Percentiles rank a stretch among this genome's conserved stretches.
Conservation (phyloP, 2,888 invertebrate species). For the Dusona sp. region DNA sequence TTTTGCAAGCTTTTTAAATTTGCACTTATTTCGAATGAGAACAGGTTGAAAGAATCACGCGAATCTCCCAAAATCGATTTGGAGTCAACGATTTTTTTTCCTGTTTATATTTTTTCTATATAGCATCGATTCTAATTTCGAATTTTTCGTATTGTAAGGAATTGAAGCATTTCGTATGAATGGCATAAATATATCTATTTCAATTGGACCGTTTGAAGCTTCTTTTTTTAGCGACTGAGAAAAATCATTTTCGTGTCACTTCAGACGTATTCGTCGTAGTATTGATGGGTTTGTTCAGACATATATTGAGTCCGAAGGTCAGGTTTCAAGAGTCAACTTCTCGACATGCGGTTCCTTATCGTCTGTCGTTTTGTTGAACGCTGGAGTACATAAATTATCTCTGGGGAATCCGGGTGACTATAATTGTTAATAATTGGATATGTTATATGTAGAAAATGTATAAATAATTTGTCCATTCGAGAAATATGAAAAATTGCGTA, state of each 20-base stretch:
- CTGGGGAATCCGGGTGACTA: neutral
- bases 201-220: neutral
- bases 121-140: neutral
- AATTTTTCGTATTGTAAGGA: too few relatives aligned
- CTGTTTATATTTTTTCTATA: neutral
- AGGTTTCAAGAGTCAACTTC: conserved; percentile 57
- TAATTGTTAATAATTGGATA: conserved; percentile 47
- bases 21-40: neutral
- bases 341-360: conserved; percentile 64
- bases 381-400: neutral
- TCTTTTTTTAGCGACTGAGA: neutral
- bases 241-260: neutral
- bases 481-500: neutral
- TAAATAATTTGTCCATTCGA: neutral
- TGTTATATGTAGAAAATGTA: neutral
- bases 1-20: neutral
- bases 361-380: conserved; percentile 51
- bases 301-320: conserved; percentile 60
- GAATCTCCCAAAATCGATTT: neutral
- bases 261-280: conserved; percentile 6
- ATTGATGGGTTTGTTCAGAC: conserved; percentile 37
- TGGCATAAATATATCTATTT: neutral
- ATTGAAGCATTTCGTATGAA: neutral
- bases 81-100: neutral
- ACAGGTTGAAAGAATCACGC: neutral